phyloP scores from a whole-genome alignment of 1,140 invertebrate species.

The Drosophila orena region DNA sequence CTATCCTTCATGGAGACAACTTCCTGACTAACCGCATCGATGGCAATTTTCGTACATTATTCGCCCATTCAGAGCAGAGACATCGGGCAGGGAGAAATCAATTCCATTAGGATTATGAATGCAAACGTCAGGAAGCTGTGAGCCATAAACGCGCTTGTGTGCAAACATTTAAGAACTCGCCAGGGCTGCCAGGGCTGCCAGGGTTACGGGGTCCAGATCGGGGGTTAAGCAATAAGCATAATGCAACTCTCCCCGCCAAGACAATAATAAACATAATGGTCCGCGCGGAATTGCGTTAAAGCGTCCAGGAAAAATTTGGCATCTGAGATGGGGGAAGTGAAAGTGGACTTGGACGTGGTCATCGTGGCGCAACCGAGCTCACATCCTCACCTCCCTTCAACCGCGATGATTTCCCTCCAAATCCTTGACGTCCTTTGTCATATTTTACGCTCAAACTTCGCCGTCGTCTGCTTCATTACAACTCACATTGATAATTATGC shows the following conservation, averaged over 20 bases:
- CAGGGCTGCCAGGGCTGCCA: too few species aligned
- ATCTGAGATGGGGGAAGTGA: conserved; percentile 6
- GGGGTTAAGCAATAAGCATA: conserved; percentile 71
- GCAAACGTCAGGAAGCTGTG: conserved; percentile 74
- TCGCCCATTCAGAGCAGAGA: conserved; percentile 53
- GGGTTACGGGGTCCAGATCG: conserved; percentile 15
- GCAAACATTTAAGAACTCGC: conserved; percentile 69
- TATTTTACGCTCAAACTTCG: conserved; percentile 51
- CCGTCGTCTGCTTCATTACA: conserved; percentile 67
- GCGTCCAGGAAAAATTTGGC: conserved; percentile 44
- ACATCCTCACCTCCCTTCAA: conserved; percentile 20
- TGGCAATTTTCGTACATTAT: conserved; percentile 72
- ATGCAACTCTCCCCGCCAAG: conserved; percentile 54
- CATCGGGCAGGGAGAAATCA: conserved; percentile 49
- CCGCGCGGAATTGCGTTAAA: conserved; percentile 68
- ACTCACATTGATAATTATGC: conserved; percentile 77
- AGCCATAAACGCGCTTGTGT: conserved; percentile 80
- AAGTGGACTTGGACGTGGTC: conserved; percentile 36
- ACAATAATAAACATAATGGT: conserved; percentile 80
- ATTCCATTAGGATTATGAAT: conserved; percentile 83
- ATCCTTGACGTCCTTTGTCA: conserved; percentile 62
- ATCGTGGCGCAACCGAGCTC: conserved; percentile 14
- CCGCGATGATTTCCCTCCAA: conserved; percentile 35
- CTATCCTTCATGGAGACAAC: conserved; percentile 40
- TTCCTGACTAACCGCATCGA: conserved; percentile 61